These are phyloP conservation scores for Antrozous pallidus DNA, from an alignment of 2,797 vertebrate species.

Conservation along the genomic window DNA sequence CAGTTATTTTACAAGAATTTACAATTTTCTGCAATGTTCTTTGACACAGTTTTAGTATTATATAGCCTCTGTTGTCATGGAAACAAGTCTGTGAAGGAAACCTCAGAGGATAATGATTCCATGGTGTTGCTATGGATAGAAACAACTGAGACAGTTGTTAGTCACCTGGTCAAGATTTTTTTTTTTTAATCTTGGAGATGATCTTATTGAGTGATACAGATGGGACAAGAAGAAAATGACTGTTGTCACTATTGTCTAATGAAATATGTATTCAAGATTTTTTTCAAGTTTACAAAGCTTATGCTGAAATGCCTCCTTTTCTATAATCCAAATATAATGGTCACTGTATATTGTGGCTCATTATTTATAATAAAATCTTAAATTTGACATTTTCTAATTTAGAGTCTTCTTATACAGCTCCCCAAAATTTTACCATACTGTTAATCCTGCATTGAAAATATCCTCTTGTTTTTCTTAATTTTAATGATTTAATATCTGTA, in stretches of 20 bases:
- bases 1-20: constrained; percentile 46
- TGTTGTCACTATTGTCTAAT: constrained; percentile 9
- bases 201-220: constrained; percentile 58
- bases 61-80: constrained; percentile 78
- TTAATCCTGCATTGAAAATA: background rate
- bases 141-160: constrained; percentile 75
- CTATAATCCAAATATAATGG: background rate
- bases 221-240: background rate
- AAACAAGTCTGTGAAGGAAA: constrained; percentile 78
- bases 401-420: constrained; percentile 12
- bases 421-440: background rate
- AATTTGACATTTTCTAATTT: constrained; percentile 47
- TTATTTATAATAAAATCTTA: constrained; percentile 21
- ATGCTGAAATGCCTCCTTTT: constrained; percentile 25
- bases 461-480: background rate
- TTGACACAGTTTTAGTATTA: constrained; percentile 67
- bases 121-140: constrained; percentile 81
- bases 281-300: constrained; percentile 49
- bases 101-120: constrained; percentile 79
- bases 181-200: constrained; percentile 26
- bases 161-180: constrained; percentile 69
- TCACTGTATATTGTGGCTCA: constrained; percentile 9
- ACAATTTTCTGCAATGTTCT: constrained; percentile 65
- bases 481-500: background rate
- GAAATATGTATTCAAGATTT: constrained; percentile 37